A percentile compares a stretch with the other conserved stretches of the same genome.
phyloP scores from a whole-genome alignment of 2,113 vertebrate species.

The Sterna hirundo region DNA sequence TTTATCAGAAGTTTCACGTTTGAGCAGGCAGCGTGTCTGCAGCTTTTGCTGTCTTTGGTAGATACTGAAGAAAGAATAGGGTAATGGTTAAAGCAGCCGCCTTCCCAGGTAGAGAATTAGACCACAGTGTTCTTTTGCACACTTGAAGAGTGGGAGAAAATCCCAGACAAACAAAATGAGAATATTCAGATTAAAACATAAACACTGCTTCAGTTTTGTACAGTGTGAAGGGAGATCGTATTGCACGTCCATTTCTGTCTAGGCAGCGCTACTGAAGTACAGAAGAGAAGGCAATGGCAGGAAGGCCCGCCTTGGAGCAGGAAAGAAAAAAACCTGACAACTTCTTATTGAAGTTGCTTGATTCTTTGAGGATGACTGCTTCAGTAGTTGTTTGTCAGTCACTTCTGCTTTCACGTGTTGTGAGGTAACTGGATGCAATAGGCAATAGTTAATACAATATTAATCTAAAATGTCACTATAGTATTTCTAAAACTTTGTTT shows the following conservation, averaged over 20 bases:
- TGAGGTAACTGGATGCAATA: neutral
- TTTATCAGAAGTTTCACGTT: neutral
- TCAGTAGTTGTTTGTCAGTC: neutral
- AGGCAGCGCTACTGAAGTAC: neutral
- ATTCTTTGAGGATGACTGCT: neutral
- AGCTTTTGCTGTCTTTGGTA: neutral
- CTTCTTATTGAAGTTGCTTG: neutral
- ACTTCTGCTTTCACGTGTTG: neutral
- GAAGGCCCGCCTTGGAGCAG: neutral
- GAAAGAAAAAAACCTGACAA: neutral
- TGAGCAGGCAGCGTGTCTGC: neutral
- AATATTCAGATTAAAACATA: neutral
- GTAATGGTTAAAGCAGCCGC: neutral
- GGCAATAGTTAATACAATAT: neutral
- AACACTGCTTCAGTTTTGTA: neutral
- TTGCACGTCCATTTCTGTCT: neutral
- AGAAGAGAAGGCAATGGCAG: neutral
- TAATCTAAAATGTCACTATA: neutral
- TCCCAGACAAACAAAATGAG: neutral
- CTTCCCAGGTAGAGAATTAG: neutral
- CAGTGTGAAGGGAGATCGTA: neutral
- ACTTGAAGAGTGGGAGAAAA: neutral
- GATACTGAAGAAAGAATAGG: neutral
- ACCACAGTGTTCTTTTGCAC: neutral
- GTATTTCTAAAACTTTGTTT: neutral